phyloP scores from a whole-genome alignment of 2,797 vertebrate species.

The Oophaga sylvatica region DNA sequence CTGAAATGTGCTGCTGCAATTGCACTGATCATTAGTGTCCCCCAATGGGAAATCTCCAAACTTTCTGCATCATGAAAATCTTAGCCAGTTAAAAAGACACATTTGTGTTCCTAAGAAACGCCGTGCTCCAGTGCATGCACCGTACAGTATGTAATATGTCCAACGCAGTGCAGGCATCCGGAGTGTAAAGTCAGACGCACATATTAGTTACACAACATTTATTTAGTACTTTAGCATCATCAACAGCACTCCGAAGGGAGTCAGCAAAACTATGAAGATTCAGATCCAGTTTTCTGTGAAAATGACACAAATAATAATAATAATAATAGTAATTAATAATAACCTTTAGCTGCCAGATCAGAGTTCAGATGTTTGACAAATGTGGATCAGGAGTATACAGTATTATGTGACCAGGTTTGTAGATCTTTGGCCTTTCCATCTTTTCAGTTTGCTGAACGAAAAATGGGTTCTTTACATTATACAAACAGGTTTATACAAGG shows the following conservation, averaged over 20 bases:
- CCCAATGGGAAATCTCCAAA: neutral
- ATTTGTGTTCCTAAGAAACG: neutral
- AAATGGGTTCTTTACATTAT: neutral
- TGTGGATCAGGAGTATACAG: neutral
- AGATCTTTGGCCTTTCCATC: neutral
- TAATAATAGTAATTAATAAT: neutral
- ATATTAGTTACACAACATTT: constrained; percentile 38
- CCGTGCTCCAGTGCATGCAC: neutral
- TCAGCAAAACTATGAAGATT: constrained; percentile 29
- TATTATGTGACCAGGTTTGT: neutral
- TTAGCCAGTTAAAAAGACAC: neutral
- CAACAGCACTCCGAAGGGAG: constrained; percentile 42
- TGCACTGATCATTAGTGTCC: neutral
- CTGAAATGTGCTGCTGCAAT: neutral
- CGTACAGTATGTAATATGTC: too few relatives aligned
- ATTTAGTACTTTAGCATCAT: constrained; percentile 43
- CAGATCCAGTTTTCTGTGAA: constrained; percentile 1
- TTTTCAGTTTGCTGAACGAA: neutral
- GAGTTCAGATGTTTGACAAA: neutral
- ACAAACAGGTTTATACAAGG: neutral
- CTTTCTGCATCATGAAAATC: neutral
- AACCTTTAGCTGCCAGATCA: neutral
- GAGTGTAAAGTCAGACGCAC: constrained; percentile 20
- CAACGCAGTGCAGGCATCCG: neutral
- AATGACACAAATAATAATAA: constrained; percentile 14